Evolutionary conservation across 2,888 invertebrate species (phyloP), one percentile per base, ranked within the genome.

Genomic region (Nymphalis urticae): DNA sequence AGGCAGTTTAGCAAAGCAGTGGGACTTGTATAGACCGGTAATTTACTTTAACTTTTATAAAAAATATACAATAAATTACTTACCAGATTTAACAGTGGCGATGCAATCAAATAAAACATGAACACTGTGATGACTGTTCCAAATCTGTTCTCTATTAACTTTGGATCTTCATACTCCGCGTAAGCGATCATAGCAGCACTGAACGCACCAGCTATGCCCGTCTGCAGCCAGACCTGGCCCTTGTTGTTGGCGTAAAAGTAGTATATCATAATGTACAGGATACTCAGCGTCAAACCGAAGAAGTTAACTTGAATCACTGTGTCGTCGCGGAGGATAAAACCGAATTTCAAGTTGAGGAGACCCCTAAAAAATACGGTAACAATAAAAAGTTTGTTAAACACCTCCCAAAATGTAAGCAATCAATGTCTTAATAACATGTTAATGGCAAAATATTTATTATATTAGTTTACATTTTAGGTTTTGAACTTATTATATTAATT

Each of bases 281-380:
- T 81, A 83, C 96, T 97, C 63, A 97, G 88, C 0, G 93, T 86
- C 70, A 96, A 89, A 72, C 97, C 97, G 78, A 95, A 94, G 62
- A 96, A 81, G 85, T 97, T 98, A 24, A 97, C 96, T 79, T 94
- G 94, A 61, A 96, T 95, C 95, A 97, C 97, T 0, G 95, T 95
- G 74, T 93, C 87, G 81, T 98, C 97, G 60, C 94, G 90, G 71
- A 97, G 90, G 58, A 97, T 93, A 74, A 94, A 87, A 21, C 96
- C 97, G 86, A 96, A 96, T 80, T 96, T 95, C 71, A 97, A 90
- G 93, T 96, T 96, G 68, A 97, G 90, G 54, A 95, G 83, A 66
- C 95, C 94, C 88, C 97, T 97, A 87, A 72, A 32, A 54, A 68
- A 65, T 51, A 21, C 58, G 13, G 42, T 54, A n/a, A 50, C 3